phyloP scores from a whole-genome alignment of 1,140 invertebrate species.

The Heliothis subflexa region DNA sequence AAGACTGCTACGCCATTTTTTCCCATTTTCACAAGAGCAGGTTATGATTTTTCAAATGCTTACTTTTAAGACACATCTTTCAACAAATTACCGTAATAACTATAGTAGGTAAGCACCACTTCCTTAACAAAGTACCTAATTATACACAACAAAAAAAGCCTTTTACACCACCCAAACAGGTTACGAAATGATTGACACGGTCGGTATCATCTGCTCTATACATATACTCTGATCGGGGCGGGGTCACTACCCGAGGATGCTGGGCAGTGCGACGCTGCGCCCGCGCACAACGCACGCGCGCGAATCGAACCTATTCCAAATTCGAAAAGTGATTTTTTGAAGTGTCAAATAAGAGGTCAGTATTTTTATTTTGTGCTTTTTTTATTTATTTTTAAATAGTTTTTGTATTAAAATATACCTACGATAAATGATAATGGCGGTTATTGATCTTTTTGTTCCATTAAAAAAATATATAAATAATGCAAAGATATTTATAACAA shows the following conservation, averaged over 20 bases:
- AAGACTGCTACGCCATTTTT: too few species aligned
- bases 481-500: too few species aligned
- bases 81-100: not conserved
- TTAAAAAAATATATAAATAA: too few species aligned
- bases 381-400: not conserved
- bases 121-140: not conserved
- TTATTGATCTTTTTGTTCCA: too few species aligned
- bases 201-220: conserved; percentile 24
- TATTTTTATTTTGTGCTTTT: not conserved
- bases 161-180: not conserved
- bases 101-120: not conserved
- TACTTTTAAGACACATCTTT: not conserved
- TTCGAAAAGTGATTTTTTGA: conserved; percentile 8
- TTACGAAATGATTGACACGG: not conserved
- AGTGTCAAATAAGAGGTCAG: conserved; percentile 9
- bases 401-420: not conserved
- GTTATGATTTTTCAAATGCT: not conserved
- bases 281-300: conserved; percentile 38
- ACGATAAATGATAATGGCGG: too few species aligned
- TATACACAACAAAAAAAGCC: not conserved
- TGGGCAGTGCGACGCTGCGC: conserved; percentile 26
- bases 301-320: conserved; percentile 2
- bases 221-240: conserved; percentile 10
- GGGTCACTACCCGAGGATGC: conserved; percentile 48
- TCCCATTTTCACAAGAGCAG: too few species aligned